These are phyloP conservation scores for Dipodomys merriami DNA, from an alignment of 2,113 vertebrate genomes.

Conservation along the genomic window DNA sequence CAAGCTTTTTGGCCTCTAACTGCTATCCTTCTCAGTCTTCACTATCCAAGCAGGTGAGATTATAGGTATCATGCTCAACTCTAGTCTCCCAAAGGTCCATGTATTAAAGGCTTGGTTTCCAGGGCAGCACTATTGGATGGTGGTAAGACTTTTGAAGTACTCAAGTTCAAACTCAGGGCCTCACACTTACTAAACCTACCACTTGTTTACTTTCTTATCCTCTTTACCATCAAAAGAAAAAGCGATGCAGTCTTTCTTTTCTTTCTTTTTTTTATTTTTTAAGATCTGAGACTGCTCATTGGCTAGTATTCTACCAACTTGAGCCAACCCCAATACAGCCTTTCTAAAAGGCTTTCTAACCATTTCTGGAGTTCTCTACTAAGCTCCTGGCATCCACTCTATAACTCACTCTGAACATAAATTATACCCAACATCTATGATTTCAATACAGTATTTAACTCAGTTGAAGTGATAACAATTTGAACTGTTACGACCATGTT, in stretches of 20 bases:
- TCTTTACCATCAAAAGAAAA: neutral
- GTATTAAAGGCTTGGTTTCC: neutral
- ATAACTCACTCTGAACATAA: neutral
- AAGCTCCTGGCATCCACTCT: neutral
- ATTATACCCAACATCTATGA: neutral
- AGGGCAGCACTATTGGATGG: neutral
- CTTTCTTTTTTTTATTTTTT: neutral
- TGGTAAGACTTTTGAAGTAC: neutral
- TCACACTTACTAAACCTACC: neutral
- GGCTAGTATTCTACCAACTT: neutral
- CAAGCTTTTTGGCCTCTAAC: too few species aligned
- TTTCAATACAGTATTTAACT: slow-evolving; percentile 21
- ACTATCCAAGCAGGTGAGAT: too few species aligned
- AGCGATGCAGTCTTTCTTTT: neutral
- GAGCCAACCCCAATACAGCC: neutral
- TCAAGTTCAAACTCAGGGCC: too few species aligned
- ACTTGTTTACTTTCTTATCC: neutral
- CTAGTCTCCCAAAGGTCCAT: neutral
- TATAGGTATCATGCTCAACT: too few species aligned
- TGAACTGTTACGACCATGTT: neutral
- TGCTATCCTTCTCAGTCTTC: too few species aligned
- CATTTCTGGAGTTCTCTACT: neutral
- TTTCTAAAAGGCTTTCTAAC: neutral
- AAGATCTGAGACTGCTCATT: neutral
- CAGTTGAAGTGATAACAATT: slow-evolving; percentile 2